phyloP scores from a whole-genome alignment of 2,888 invertebrate species.

The Xanthia togata region DNA sequence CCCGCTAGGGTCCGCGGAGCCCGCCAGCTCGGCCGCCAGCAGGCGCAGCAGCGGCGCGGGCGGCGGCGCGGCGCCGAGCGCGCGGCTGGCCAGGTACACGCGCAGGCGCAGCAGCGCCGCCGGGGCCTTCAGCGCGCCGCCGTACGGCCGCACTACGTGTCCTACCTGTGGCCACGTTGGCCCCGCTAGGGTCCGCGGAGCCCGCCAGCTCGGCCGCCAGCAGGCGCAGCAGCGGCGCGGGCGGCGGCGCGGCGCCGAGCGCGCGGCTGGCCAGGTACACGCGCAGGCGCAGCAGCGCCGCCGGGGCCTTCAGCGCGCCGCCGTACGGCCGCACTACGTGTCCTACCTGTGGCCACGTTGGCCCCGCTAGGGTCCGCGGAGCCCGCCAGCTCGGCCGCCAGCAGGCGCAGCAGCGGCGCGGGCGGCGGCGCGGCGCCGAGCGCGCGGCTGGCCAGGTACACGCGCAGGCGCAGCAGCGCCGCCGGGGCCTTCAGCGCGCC shows the following conservation, averaged over 20 bases:
- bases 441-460: constrained; percentile 94
- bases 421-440: constrained; percentile 83
- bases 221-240: constrained; percentile 93
- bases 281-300: constrained; percentile 97
- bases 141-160: no score
- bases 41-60: constrained; percentile 93
- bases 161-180: constrained; percentile 91
- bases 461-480: constrained; percentile 97
- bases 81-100: constrained; percentile 94
- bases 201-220: constrained; percentile 98
- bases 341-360: constrained; percentile 90
- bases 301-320: constrained; percentile 97
- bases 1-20: constrained; percentile 97
- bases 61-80: constrained; percentile 76
- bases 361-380: constrained; percentile 97
- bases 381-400: constrained; percentile 98
- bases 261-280: constrained; percentile 95
- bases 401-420: constrained; percentile 92
- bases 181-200: constrained; percentile 97
- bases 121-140: constrained; percentile 97
- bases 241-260: constrained; percentile 75
- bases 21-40: constrained; percentile 98
- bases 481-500: constrained; percentile 98
- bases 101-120: constrained; percentile 98
- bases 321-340: no score